Conservation (phyloP, 2,113 vertebrate species). For the Gymnorhina tibicen region DNA sequence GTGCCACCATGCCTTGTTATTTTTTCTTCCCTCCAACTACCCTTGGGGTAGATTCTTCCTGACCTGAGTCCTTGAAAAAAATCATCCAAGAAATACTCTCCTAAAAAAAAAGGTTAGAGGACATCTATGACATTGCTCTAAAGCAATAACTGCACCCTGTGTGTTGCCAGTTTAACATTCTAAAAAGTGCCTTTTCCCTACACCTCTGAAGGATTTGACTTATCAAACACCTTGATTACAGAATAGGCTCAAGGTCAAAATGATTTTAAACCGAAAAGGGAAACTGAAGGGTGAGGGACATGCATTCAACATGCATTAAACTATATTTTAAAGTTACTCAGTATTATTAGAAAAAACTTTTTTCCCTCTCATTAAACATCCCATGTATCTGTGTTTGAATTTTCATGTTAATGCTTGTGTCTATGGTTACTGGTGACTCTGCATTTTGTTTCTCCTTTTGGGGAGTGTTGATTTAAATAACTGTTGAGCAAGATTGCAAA, state of each 20-base stretch:
- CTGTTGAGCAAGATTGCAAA: neutral
- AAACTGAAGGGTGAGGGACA: neutral
- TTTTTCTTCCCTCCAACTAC: slow-evolving; percentile 86
- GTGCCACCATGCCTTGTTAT: slow-evolving; percentile 84
- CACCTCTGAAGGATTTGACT: slow-evolving; percentile 41
- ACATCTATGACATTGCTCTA: slow-evolving; percentile 80
- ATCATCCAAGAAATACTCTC: slow-evolving; percentile 69
- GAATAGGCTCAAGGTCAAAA: slow-evolving; percentile 13
- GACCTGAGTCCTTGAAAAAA: slow-evolving; percentile 82
- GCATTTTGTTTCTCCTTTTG: neutral
- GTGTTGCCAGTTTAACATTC: slow-evolving; percentile 19
- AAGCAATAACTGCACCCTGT: slow-evolving; percentile 69
- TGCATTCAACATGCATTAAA: neutral
- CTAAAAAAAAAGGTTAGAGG: slow-evolving; percentile 54
- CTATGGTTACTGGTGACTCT: neutral
- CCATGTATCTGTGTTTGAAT: neutral
- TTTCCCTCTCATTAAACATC: neutral
- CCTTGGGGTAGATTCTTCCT: slow-evolving; percentile 86
- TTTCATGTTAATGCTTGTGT: neutral
- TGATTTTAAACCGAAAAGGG: neutral
- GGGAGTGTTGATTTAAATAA: neutral
- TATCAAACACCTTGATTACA: slow-evolving; percentile 45
- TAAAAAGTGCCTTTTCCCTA: slow-evolving; percentile 46
- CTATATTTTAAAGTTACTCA: neutral
- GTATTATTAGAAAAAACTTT: neutral